Evolutionary conservation across 2,113 vertebrate species (phyloP), one percentile per base, ranked within the genome.

Genomic region (Colaptes auratus): DNA sequence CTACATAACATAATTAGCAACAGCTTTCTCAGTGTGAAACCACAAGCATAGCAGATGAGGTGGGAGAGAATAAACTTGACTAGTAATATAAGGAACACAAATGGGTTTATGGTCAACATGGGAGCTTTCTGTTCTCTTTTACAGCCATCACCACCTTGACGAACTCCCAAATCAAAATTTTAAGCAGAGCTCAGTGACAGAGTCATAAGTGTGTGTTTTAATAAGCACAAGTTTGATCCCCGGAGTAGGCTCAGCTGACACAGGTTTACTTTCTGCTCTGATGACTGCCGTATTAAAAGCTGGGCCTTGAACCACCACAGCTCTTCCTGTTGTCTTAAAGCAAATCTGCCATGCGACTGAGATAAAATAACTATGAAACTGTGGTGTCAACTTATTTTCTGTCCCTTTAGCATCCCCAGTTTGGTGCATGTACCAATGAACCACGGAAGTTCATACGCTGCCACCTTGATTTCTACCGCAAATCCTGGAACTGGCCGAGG

Each of bases 11-110:
- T 82, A 85, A 93, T 88, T 60, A 91, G 46, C 70, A 92, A 93
- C 74, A 91, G 60, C 63, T 93, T 89, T 91, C 86, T 69, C 46
- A 55, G 82, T 66, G 48, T 60, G 73, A 96, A 95, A 89, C 92
- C 92, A 87, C 82, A 92, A 67, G 69, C 71, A 69, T 15, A 82
- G 42, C 78, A 89, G 67, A 89, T 59, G 59, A 93, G 50, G 21
- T 55, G 82, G 46, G 64, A 94, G 42, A 94, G 56, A 91, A 95
- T 58, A 75, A 90, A 93, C 63, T 72, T 75, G 59, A 86, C 39
- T 87, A 76, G 72, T 17, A 55, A 82, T 50, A 55, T 36, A 80
- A 87, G 46, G 33, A 85, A 70, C 33, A 77, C 74, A 85, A 92
- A 95, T 44, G 46, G 31, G 36, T 87, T 93, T 92, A 79, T 50